Base-by-base conservation (phyloP, 2,797 vertebrate genomes). In the Rallus crepitans region DNA sequence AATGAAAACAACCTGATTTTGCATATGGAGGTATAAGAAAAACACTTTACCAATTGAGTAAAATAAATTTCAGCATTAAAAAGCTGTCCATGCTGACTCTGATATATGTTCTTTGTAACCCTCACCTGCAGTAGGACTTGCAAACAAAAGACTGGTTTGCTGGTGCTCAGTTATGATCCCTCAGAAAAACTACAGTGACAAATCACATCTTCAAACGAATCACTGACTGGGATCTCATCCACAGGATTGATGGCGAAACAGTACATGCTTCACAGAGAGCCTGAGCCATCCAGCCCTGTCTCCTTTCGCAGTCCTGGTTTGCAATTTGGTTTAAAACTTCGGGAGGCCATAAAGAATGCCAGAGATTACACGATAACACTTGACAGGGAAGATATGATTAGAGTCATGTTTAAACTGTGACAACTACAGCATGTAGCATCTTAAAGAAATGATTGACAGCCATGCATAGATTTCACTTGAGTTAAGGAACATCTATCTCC, bases 371-470 rank as follows among this genome's bases (percentile, higher is more conserved):
- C 12, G 4, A 61, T 81, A 96, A 86, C 60, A 77, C 50, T 94
- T 95, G 92, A 73, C 83, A 95, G 83, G 66, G 55, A 89, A 94
- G 86, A 57, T 82, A 90, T 53, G 68, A 96, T 91, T 87, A 84
- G 55, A 87, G 59, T 57, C 55, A 72, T 72, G 76, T 89, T 94
- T 82, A 85, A 93, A 72, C 25, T 76, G 81, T 45, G 79, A 91
- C 0, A 5, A 92, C 79, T 31, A 35, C 40, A 63, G 57, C 83
- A 93, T 64, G 14, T 30, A 92, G 47, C 17, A 6, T 76, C 81
- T 96, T 72, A 90, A 95, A 91, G 83, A 85, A 92, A 60, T 63
- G 87, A 94, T 2, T 88, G 93, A 93, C 70, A 88, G 72, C 12
- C 0, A 2, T 48, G 80, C 24, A 56, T 2, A 81, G 59, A 71